Evolutionary conservation across 2,888 invertebrate species (phyloP), one percentile per base, ranked within the genome.

Genomic region (Isotomurus palustris): DNA sequence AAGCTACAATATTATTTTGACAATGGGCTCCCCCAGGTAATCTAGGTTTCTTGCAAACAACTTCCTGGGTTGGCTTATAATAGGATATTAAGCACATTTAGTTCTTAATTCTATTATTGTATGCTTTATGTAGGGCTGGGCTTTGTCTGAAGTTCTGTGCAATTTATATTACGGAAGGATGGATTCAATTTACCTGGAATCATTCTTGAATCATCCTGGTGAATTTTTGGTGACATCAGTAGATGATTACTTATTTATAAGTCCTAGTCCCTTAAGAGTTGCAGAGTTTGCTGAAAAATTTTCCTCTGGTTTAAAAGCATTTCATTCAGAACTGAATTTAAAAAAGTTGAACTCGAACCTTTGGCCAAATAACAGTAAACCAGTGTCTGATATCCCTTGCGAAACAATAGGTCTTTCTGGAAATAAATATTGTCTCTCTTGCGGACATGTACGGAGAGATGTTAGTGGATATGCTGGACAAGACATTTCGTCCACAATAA

Each of bases 121-220:
- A 25, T 32, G 27, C 2, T 17, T 43, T 40, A 21, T 51, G 8
- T 45, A 69, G 69, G 69, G 69, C 1, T 67, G 64, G 59, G n/a
- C 38, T 14, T 35, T 59, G 6, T 69, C 69, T 5, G 63, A 59
- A 27, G 40, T 49, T 8, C 45, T 67, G 1, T 69, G 69, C 29
- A 66, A 52, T 35, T 57, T 69, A 14, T 69, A 69, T 24, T 69
- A 69, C 36, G 69, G 69, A 0, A 12, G 36, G 12, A 60, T 69
- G 53, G 69, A 69, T 21, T 25, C 55, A 2, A 38, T 32, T 1
- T 27, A 64, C 14, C 59, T 67, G 4, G 1, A 36, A 10, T 50
- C 55, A 10, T 64, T 60, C 38, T 17, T 62, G 2, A 41, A 54
- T n/a, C 22, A 35, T 2, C 17, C 25, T 10, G 56, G 45, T 8